Percentiles rank a stretch among this genome's conserved stretches.
These are phyloP conservation scores for Ceratosolen fusciceps DNA, from an alignment of 1,140 invertebrate genomes.

Conservation along the genomic window DNA sequence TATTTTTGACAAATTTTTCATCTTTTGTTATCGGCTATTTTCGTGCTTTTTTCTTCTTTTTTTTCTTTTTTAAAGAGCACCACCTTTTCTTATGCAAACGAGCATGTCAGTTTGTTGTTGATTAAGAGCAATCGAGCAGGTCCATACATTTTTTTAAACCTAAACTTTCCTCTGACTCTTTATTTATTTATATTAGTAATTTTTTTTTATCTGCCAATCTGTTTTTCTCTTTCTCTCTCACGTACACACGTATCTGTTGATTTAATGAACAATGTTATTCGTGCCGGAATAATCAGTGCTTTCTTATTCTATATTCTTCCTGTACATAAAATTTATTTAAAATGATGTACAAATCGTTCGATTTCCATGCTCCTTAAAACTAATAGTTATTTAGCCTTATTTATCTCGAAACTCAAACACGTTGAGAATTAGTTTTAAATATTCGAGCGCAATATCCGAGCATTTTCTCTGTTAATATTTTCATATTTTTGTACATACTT, in stretches of 20 bases:
- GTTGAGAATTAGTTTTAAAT: neutral
- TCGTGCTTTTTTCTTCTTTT: constrained; percentile 13
- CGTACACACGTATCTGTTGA: neutral
- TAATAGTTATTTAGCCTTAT: constrained; percentile 2
- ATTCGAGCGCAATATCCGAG: neutral
- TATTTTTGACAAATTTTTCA: constrained; percentile 39
- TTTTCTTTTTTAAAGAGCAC: neutral
- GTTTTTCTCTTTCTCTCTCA: neutral
- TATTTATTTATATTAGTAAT: no score
- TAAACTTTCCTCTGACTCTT: neutral
- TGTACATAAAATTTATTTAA: constrained; percentile 10
- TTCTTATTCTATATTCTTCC: neutral
- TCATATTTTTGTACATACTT: constrained; percentile 34
- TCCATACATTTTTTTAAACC: neutral
- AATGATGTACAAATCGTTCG: neutral
- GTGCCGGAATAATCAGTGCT: neutral
- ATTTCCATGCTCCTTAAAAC: neutral
- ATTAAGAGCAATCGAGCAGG: neutral
- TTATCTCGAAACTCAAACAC: neutral
- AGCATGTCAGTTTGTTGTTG: no score
- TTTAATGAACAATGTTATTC: neutral
- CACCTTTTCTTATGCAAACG: neutral
- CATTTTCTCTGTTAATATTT: constrained; percentile 19
- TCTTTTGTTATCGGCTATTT: constrained; percentile 23
- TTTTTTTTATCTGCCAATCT: no score